phyloP scores from a whole-genome alignment of 2,113 vertebrate species.

The Uria aalge region DNA sequence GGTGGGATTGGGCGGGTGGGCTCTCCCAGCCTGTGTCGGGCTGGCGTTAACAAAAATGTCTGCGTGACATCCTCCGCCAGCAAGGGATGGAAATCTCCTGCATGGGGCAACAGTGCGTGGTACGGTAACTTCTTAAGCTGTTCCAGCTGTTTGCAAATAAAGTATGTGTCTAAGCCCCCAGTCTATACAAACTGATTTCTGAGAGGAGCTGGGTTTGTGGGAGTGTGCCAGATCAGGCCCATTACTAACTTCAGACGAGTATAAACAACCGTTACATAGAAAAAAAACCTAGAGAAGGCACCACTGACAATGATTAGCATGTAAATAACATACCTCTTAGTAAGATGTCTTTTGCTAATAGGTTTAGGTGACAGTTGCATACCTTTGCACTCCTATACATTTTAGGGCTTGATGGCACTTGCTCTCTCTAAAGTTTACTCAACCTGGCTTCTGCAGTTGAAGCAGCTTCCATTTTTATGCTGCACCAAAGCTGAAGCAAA shows the following conservation, averaged over 20 bases:
- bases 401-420: neutral
- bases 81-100: conserved; percentile 25
- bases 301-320: neutral
- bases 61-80: neutral
- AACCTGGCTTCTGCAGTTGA: neutral
- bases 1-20: neutral
- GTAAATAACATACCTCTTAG: neutral
- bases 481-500: neutral
- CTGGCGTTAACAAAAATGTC: neutral
- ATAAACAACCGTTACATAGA: neutral
- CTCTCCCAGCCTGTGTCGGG: neutral
- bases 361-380: neutral
- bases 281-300: neutral
- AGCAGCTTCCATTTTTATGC: neutral
- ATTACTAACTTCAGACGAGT: neutral
- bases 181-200: conserved; percentile 29
- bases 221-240: conserved; percentile 21
- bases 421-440: neutral
- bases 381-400: neutral
- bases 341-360: neutral
- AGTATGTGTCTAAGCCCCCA: neutral
- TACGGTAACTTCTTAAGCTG: conserved; percentile 25
- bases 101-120: neutral
- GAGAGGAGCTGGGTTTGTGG: conserved; percentile 34
- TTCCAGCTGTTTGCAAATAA: conserved; percentile 60